Conservation (phyloP, 2,113 vertebrate species). For the Otis tarda region DNA sequence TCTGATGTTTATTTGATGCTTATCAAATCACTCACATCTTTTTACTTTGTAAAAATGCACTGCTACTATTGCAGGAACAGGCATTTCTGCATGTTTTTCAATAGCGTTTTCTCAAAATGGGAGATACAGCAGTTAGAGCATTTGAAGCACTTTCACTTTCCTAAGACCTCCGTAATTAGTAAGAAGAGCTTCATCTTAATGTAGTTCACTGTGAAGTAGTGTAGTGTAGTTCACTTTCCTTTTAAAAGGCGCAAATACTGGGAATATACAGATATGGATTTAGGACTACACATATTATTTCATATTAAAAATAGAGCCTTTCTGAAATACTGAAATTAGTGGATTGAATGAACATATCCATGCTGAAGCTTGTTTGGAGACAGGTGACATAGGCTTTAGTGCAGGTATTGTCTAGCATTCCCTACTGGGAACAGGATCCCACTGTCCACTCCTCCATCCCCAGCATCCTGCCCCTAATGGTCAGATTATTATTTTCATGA, state of each 20-base stretch:
- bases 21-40: not conserved
- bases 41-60: not conserved
- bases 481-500: not conserved
- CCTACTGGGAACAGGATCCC: not conserved
- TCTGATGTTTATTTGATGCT: not conserved
- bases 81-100: not conserved
- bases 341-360: not conserved
- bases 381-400: fast-evolving
- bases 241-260: not conserved
- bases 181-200: not conserved
- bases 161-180: not conserved
- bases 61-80: not conserved
- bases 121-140: not conserved
- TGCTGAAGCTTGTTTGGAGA: not conserved
- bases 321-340: not conserved
- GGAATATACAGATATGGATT: not conserved
- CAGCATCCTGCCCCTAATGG: not conserved
- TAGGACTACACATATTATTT: not conserved
- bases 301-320: not conserved
- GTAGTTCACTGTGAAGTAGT: not conserved
- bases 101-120: not conserved
- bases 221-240: too few relatives aligned
- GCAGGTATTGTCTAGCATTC: not conserved
- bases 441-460: not conserved
- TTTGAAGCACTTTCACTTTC: not conserved